Percentiles rank a stretch among this genome's conserved stretches.
phyloP scores from a whole-genome alignment of 1,140 invertebrate species.

The Megathymus violae region DNA sequence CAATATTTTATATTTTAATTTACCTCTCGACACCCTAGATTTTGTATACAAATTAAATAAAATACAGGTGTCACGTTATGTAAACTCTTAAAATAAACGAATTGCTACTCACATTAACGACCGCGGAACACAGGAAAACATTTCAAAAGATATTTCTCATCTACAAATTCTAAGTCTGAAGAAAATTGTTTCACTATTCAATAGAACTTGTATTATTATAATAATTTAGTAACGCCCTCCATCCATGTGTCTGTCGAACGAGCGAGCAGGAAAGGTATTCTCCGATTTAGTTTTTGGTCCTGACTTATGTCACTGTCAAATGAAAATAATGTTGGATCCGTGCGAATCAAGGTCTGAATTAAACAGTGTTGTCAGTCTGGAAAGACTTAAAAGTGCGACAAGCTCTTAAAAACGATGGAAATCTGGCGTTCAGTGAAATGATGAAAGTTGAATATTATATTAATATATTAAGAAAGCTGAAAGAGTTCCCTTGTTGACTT shows the following conservation, averaged over 20 bases:
- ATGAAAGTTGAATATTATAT: too few relatives aligned
- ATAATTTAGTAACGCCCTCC: constrained; percentile 69
- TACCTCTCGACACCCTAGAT: constrained; percentile 39
- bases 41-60: constrained; percentile 67
- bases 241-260: constrained; percentile 46
- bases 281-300: background rate
- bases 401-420: too few relatives aligned
- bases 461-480: too few relatives aligned
- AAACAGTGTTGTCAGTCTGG: too few relatives aligned
- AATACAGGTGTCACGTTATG: constrained; percentile 80
- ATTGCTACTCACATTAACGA: constrained; percentile 75
- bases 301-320: background rate
- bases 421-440: too few relatives aligned
- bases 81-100: constrained; percentile 80
- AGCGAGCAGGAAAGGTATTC: background rate
- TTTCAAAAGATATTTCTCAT: constrained; percentile 74
- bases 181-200: constrained; percentile 42
- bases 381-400: too few relatives aligned
- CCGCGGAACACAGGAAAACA: constrained; percentile 76
- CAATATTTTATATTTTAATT: constrained; percentile 2
- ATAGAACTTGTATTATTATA: constrained; percentile 56
- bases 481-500: too few relatives aligned
- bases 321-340: too few relatives aligned
- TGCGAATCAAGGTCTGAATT: too few relatives aligned
- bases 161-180: constrained; percentile 47